Evolutionary conservation across 1,140 invertebrate genomes (phyloP).

Genomic region (Drepana arcuata): DNA sequence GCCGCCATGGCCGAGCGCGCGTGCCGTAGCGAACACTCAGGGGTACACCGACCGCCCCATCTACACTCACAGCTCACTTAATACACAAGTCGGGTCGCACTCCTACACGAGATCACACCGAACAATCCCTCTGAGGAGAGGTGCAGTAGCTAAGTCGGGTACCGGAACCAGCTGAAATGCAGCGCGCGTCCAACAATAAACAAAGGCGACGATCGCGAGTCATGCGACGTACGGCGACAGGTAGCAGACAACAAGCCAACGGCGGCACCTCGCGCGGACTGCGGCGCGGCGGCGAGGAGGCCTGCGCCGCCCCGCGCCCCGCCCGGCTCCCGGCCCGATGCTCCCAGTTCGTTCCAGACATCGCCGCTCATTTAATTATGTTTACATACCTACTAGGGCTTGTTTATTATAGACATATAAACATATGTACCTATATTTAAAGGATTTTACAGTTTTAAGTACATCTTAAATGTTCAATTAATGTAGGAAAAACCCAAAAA

Average conservation of each 20-base stretch:
- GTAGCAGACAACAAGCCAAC: constrained; percentile 31
- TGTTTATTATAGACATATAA: too few relatives aligned
- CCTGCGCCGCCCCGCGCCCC: constrained; percentile 19
- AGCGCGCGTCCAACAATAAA: constrained; percentile 50
- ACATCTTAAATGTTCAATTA: too few relatives aligned
- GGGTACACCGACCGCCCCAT: constrained; percentile 38
- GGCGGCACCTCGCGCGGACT: constrained; percentile 48
- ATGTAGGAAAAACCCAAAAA: too few relatives aligned
- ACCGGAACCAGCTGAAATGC: constrained; percentile 42
- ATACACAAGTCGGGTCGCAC: constrained; percentile 25
- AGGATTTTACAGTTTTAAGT: too few relatives aligned
- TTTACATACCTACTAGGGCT: too few relatives aligned
- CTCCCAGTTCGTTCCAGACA: constrained; percentile 9
- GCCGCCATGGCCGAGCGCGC: constrained; percentile 73
- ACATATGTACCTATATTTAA: too few relatives aligned
- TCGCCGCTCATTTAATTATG: too few relatives aligned
- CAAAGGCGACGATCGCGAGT: constrained; percentile 51
- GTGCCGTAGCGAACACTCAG: constrained; percentile 33
- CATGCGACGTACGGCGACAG: constrained; percentile 16
- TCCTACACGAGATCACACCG: constrained; percentile 22
- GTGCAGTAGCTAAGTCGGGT: constrained; percentile 4
- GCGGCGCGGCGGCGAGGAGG: constrained; percentile 31
- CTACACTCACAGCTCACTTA: constrained; percentile 32
- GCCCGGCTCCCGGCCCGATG: constrained; percentile 17
- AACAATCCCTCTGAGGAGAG: constrained; percentile 21